phyloP scores from a whole-genome alignment of 2,888 invertebrate species.

The Drosophila nr. perissopoda region DNA sequence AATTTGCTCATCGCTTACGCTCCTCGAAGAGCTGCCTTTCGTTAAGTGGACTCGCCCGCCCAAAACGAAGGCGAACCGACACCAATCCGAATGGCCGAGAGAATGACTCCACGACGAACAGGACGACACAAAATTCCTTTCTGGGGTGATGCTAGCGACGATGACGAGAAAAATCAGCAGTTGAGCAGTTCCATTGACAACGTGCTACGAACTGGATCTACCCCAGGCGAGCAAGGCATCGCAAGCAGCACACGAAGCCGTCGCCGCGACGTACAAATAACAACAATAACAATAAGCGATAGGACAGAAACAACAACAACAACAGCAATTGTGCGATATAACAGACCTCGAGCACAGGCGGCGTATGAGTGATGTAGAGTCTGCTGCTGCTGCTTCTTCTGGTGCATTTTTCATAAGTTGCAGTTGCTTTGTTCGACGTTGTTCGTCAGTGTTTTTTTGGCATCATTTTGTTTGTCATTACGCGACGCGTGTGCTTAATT shows the following conservation, averaged over 20 bases:
- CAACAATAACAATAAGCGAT: conserved; percentile 20
- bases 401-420: conserved; percentile 55
- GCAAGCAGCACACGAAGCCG: conserved; percentile 43
- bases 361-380: conserved; percentile 34
- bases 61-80: conserved; percentile 32
- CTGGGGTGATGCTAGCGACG: conserved; percentile 75
- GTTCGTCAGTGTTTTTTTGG: conserved; percentile 4
- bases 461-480: conserved; percentile 25
- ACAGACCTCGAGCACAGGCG: conserved; percentile 16
- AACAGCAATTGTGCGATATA: conserved; percentile 21
- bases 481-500: conserved; percentile 67
- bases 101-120: conserved; percentile 28
- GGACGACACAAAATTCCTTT: conserved; percentile 46
- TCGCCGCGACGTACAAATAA: conserved; percentile 32
- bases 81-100: conserved; percentile 39
- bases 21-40: conserved; percentile 46
- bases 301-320: conserved; percentile 22
- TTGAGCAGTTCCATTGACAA: conserved; percentile 82
- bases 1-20: neutral
- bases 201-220: conserved; percentile 81
- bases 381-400: conserved; percentile 25
- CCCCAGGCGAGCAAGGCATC: conserved; percentile 38
- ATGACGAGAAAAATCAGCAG: conserved; percentile 81
- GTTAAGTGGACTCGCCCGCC: conserved; percentile 53
- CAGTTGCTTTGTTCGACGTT: conserved; percentile 23